A percentile compares a stretch with the other conserved stretches of the same genome.
phyloP scores from a whole-genome alignment of 2,888 invertebrate genomes.

The Maniola hyperantus region DNA sequence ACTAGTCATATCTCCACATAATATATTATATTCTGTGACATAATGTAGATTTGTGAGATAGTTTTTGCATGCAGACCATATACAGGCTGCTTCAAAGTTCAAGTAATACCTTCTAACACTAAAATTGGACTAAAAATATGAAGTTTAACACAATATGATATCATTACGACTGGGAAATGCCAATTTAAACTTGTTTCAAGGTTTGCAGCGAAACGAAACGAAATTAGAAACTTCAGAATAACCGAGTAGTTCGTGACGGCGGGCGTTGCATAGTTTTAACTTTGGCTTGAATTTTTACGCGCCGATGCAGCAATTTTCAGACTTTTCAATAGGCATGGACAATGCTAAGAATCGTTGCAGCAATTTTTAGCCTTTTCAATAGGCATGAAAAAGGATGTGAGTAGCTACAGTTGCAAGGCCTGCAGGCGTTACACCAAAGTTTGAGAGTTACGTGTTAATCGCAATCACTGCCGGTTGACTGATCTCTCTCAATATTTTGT shows the following conservation, averaged over 20 bases:
- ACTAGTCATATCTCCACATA: too few relatives aligned
- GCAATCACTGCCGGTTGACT: too few relatives aligned
- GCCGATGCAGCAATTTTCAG: slow-evolving; percentile 45
- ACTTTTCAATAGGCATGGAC: slow-evolving; percentile 47
- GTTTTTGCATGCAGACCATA: too few relatives aligned
- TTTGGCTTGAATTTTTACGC: slow-evolving; percentile 72
- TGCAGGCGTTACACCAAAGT: too few relatives aligned
- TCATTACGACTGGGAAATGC: slow-evolving; percentile 79
- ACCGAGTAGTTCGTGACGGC: slow-evolving; percentile 59
- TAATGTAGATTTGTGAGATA: too few relatives aligned
- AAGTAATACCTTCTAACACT: too few relatives aligned
- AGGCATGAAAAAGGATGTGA: slow-evolving; percentile 7
- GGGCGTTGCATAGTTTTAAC: slow-evolving; percentile 69
- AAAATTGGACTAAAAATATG: not conserved
- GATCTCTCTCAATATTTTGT: too few relatives aligned
- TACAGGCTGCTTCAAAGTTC: too few relatives aligned
- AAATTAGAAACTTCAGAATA: slow-evolving; percentile 68
- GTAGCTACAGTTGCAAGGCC: not conserved
- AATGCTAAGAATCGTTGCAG: slow-evolving; percentile 26
- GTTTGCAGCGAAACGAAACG: slow-evolving; percentile 77
- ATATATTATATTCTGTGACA: too few relatives aligned
- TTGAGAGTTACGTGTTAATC: too few relatives aligned
- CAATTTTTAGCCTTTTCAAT: slow-evolving; percentile 51
- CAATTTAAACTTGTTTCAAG: slow-evolving; percentile 82
- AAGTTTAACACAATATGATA: not conserved